Percentiles rank a stretch among this genome's conserved stretches.
Conservation (phyloP, 2,797 vertebrate species). For the Cheirogaleus major region DNA sequence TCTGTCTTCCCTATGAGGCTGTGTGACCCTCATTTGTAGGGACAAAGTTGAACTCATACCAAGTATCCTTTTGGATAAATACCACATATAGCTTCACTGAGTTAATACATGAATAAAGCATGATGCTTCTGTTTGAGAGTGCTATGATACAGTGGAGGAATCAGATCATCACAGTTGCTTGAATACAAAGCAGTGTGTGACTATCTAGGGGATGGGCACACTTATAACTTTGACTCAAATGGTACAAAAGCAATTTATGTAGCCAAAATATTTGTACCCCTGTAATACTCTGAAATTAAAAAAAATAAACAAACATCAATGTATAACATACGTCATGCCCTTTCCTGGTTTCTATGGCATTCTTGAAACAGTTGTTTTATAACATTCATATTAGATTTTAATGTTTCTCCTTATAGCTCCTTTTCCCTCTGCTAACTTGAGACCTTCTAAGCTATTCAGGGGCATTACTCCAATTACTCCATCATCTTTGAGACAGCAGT, state of each 20-base stretch:
- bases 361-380: not conserved
- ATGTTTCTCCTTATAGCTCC: not conserved
- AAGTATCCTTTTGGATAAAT: not conserved
- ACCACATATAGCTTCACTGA: not conserved
- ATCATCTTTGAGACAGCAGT: not conserved
- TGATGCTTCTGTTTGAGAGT: not conserved
- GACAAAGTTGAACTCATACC: not conserved
- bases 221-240: too few species aligned
- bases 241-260: too few species aligned
- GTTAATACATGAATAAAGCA: not conserved
- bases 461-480: too few species aligned
- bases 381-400: not conserved
- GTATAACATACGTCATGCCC: not conserved
- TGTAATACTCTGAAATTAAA: too few species aligned
- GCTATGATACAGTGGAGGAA: too few species aligned
- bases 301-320: too few species aligned
- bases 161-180: not conserved
- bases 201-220: too few species aligned
- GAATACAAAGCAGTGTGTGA: not conserved
- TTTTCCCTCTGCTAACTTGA: not conserved
- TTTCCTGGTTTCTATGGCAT: not conserved
- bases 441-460: not conserved
- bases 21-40: not conserved
- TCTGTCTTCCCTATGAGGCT: not conserved
- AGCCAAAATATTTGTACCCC: too few species aligned